phyloP scores from a whole-genome alignment of 2,113 vertebrate species.

The Prunella himalayana region DNA sequence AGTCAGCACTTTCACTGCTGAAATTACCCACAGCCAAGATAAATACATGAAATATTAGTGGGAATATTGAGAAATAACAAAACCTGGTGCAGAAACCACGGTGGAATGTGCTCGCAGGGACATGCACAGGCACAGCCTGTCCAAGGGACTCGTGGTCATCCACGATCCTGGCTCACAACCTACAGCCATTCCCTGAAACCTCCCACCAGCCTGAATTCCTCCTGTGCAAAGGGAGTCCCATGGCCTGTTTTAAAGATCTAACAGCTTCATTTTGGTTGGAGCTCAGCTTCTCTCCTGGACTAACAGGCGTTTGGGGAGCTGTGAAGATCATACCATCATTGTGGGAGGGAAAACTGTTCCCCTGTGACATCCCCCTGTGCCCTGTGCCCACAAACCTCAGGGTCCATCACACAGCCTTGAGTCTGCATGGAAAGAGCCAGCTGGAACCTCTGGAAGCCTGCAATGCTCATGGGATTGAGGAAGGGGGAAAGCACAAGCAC shows the following conservation, averaged over 20 bases:
- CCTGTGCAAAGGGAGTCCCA: background rate
- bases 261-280: background rate
- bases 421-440: background rate
- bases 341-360: background rate
- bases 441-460: background rate
- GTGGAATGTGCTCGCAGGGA: background rate
- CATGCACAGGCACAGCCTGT: background rate
- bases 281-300: background rate
- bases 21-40: background rate
- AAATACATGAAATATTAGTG: constrained; percentile 24
- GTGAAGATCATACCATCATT: rapidly evolving
- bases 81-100: background rate
- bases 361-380: rapidly evolving
- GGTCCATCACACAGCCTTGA: background rate
- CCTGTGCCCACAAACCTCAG: background rate
- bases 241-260: background rate
- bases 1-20: constrained; percentile 22
- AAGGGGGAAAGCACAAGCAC: rapidly evolving
- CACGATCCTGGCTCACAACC: background rate
- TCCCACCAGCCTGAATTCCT: background rate
- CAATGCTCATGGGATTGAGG: background rate
- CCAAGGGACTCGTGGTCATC: background rate
- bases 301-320: background rate
- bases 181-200: background rate
- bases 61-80: constrained; percentile 5